phyloP scores from a whole-genome alignment of 1,140 invertebrate species.

The Diorhabda elongata region DNA sequence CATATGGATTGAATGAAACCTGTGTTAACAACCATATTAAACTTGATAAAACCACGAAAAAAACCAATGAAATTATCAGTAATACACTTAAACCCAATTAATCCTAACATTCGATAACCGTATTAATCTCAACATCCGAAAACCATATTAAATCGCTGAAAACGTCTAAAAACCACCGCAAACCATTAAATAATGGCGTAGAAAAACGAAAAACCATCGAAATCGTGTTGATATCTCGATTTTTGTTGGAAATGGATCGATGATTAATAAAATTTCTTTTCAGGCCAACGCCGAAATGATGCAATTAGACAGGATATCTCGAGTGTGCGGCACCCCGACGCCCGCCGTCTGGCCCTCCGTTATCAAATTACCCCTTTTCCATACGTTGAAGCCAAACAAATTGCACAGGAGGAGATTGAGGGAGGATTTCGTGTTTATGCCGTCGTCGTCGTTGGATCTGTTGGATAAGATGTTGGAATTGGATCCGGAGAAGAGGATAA shows the following conservation, averaged over 20 bases:
- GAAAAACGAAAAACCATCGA: too few species aligned
- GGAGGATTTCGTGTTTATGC: constrained; percentile 93
- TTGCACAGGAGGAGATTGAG: constrained; percentile 80
- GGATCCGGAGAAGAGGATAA: constrained; percentile 90
- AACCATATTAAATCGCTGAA: too few species aligned
- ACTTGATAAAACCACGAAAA: too few species aligned
- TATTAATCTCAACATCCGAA: too few species aligned
- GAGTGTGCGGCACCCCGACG: constrained; percentile 91
- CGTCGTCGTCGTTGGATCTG: constrained; percentile 81
- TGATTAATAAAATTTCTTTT: constrained; percentile 3
- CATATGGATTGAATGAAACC: too few species aligned
- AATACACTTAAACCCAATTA: too few species aligned
- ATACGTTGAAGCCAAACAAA: constrained; percentile 89
- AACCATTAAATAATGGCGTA: too few species aligned
- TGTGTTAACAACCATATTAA: too few species aligned
- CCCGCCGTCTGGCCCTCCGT: constrained; percentile 98
- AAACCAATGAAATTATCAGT: too few species aligned
- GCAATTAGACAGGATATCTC: constrained; percentile 92
- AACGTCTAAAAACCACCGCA: too few species aligned
- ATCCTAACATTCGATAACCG: too few species aligned
- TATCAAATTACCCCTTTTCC: constrained; percentile 88
- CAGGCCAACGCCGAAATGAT: constrained; percentile 89
- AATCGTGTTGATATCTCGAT: background rate
- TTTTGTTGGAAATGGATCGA: background rate
- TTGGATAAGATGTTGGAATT: constrained; percentile 95